These are phyloP conservation scores for Clamator glandarius DNA, from an alignment of 2,797 vertebrate genomes.

Conservation along the genomic window DNA sequence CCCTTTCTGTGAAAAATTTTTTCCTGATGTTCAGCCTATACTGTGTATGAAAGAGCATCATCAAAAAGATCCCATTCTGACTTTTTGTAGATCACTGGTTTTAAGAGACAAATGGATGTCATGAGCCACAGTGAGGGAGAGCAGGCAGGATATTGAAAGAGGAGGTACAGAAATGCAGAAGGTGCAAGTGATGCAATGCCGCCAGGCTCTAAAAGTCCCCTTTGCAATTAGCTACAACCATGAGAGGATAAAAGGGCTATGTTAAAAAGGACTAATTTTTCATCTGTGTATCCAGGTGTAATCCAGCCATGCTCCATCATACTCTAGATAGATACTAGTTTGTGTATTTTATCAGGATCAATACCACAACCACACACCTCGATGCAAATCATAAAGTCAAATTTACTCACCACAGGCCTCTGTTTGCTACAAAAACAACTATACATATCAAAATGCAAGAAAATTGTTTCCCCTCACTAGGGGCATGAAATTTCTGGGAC, in stretches of 20 bases:
- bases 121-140: neutral
- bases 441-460: neutral
- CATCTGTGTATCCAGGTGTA: accelerated
- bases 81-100: neutral
- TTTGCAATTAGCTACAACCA: neutral
- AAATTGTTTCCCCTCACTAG: neutral
- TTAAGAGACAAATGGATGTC: neutral
- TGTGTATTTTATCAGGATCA: neutral
- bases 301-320: neutral
- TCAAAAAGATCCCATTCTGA: neutral
- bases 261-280: neutral
- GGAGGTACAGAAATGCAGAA: neutral
- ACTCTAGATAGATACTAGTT: neutral
- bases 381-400: neutral
- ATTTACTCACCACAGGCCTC: neutral
- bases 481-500: neutral
- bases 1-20: too few relatives aligned
- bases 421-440: neutral
- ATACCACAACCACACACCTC: neutral
- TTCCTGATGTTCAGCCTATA: too few relatives aligned
- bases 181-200: neutral
- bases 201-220: neutral
- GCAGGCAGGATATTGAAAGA: neutral
- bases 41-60: neutral
- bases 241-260: neutral